Evolutionary conservation across 64 coral and sea anemone species (phyloP).

Genomic region (Pachyseris speciosa): DNA sequence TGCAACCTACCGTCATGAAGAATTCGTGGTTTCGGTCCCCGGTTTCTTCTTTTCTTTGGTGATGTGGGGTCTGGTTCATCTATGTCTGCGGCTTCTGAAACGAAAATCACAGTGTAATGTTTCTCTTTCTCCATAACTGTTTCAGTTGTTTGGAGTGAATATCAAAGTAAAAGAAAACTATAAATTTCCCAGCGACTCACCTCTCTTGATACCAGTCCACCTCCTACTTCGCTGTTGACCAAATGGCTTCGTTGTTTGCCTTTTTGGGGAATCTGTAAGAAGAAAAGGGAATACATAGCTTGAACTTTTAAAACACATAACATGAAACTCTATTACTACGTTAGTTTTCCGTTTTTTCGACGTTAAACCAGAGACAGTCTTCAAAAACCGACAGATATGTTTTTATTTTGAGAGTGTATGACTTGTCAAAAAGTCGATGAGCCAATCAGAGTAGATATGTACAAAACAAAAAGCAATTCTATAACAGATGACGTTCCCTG

Average conservation of each 20-base stretch:
- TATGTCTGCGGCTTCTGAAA: background rate
- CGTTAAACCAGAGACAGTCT: too few relatives aligned
- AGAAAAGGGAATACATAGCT: background rate
- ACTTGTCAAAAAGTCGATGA: too few relatives aligned
- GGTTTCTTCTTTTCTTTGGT: conserved; percentile 4
- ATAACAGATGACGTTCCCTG: too few relatives aligned
- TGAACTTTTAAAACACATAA: background rate
- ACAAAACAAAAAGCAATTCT: too few relatives aligned
- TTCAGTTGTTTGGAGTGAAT: too few relatives aligned
- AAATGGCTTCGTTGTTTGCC: background rate
- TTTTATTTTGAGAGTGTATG: too few relatives aligned
- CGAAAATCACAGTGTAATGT: background rate
- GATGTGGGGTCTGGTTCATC: background rate
- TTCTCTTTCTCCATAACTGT: too few relatives aligned
- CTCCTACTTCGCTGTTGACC: background rate
- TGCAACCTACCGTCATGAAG: conserved; percentile 26
- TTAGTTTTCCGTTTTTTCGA: too few relatives aligned
- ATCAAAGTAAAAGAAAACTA: too few relatives aligned
- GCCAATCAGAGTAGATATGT: too few relatives aligned
- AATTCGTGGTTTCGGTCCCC: conserved; percentile 1
- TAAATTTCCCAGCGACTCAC: background rate
- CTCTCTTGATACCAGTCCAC: background rate
- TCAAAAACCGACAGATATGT: too few relatives aligned
- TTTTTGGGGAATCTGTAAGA: background rate
- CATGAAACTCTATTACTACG: too few relatives aligned